Percentiles rank a stretch among this genome's conserved stretches.
Conservation (phyloP, 2,888 invertebrate genomes). For the Silvanus unidentatus region DNA sequence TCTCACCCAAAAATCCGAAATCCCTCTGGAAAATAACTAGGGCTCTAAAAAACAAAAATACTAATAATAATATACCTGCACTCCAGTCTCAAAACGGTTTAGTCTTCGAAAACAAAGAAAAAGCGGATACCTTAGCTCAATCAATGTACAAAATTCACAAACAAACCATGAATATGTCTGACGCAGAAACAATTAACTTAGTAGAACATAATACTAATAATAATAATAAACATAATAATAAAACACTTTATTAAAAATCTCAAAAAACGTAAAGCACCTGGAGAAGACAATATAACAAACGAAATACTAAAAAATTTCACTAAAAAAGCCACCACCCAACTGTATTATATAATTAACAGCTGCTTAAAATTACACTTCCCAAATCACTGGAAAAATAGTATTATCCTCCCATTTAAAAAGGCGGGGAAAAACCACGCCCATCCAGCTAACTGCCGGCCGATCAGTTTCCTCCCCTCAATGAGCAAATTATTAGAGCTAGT, state of each 20-base stretch:
- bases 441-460: slow-evolving; percentile 1
- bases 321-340: slow-evolving; percentile 10
- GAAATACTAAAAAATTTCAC: slow-evolving; percentile 5
- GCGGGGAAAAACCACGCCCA: slow-evolving; percentile 4
- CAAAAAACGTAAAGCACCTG: slow-evolving; percentile 18
- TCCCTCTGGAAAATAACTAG: too few species aligned
- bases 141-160: too few species aligned
- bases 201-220: background rate
- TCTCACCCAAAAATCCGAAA: too few species aligned
- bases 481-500: slow-evolving; percentile 18
- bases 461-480: background rate
- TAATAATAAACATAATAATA: slow-evolving; percentile 3
- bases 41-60: too few species aligned
- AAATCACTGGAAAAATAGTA: slow-evolving; percentile 13
- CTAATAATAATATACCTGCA: too few species aligned
- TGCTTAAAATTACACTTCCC: slow-evolving; percentile 15
- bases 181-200: background rate
- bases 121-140: background rate
- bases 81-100: background rate
- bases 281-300: slow-evolving; percentile 11
- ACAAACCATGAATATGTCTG: too few species aligned
- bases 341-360: slow-evolving; percentile 13
- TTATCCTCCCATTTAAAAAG: slow-evolving; percentile 9
- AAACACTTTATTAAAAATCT: slow-evolving; percentile 11
- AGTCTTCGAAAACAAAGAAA: background rate